These are phyloP conservation scores for Lordiphosa collinella DNA, from an alignment of 1,140 invertebrate species.

Conservation along the genomic window DNA sequence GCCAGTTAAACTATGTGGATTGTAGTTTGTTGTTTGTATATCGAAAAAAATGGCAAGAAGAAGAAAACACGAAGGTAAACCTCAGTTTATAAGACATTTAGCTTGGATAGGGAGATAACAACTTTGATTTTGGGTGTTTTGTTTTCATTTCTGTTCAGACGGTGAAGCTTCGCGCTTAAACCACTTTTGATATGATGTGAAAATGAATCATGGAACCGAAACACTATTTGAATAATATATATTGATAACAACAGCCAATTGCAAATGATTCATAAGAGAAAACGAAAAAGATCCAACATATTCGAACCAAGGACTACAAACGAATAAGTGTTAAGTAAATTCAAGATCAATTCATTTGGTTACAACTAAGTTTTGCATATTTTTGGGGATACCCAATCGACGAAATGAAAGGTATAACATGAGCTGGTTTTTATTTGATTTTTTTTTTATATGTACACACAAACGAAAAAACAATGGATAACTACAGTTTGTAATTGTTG, in stretches of 20 bases:
- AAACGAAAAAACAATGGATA: background rate
- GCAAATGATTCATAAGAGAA: slow-evolving; percentile 57
- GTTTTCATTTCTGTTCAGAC: slow-evolving; percentile 17
- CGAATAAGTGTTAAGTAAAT: slow-evolving; percentile 33
- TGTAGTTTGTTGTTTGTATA: slow-evolving; percentile 62
- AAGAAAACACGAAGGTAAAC: slow-evolving; percentile 74
- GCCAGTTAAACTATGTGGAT: slow-evolving; percentile 91
- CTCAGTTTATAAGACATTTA: slow-evolving; percentile 68
- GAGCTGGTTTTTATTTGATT: no score
- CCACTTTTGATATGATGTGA: background rate
- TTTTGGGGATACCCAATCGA: no score
- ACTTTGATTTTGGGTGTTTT: slow-evolving; percentile 34
- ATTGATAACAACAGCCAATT: slow-evolving; percentile 68
- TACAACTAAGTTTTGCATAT: no score
- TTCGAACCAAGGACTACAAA: slow-evolving; percentile 34
- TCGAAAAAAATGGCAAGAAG: slow-evolving; percentile 76
- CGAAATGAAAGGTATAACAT: no score
- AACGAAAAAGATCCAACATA: slow-evolving; percentile 7
- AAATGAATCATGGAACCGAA: slow-evolving; percentile 44
- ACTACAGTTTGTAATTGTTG: slow-evolving; percentile 3
- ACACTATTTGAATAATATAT: slow-evolving; percentile 25
- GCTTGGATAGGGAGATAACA: slow-evolving; percentile 40
- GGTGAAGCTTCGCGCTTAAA: slow-evolving; percentile 24
- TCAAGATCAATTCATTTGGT: slow-evolving; percentile 4
- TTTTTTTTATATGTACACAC: slow-evolving; percentile 10